Conservation (phyloP, 1,140 invertebrate species). For the Cylas formicarius region DNA sequence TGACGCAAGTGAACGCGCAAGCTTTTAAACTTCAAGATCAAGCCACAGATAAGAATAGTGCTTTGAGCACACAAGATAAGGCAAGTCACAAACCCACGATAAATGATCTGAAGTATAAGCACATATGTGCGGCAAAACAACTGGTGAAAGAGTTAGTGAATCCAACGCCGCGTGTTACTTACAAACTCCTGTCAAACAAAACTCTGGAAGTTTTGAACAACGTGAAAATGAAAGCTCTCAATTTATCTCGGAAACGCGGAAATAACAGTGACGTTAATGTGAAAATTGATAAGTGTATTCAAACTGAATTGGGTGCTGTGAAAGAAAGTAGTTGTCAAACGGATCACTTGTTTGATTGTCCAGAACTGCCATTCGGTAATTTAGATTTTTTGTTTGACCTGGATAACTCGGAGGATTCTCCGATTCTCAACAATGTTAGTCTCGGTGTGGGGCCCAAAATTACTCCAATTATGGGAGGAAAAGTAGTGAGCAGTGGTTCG, state of each 20-base stretch:
- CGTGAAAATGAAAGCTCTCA: slow-evolving; percentile 18
- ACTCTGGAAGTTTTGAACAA: slow-evolving; percentile 14
- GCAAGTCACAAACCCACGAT: too few species aligned
- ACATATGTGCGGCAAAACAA: too few species aligned
- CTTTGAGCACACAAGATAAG: too few species aligned
- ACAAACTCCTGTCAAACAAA: slow-evolving; percentile 11
- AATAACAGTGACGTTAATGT: background rate
- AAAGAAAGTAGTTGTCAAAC: slow-evolving; percentile 4
- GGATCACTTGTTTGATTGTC: too few species aligned
- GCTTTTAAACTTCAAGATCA: too few species aligned
- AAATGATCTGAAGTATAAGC: too few species aligned
- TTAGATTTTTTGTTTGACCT: background rate
- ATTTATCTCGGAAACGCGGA: slow-evolving; percentile 16
- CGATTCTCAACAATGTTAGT: slow-evolving; percentile 9
- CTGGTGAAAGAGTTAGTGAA: too few species aligned
- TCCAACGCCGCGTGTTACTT: too few species aligned
- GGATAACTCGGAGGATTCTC: background rate
- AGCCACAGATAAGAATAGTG: too few species aligned
- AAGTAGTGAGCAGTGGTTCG: background rate
- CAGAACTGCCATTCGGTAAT: slow-evolving; percentile 1
- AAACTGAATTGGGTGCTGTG: slow-evolving; percentile 1
- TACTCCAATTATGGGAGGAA: too few species aligned
- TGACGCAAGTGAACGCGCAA: slow-evolving; percentile 5
- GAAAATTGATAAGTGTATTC: background rate
- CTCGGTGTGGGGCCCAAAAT: slow-evolving; percentile 5